Conservation (phyloP, 2,113 vertebrate genomes). For the Halichoeres trimaculatus region DNA sequence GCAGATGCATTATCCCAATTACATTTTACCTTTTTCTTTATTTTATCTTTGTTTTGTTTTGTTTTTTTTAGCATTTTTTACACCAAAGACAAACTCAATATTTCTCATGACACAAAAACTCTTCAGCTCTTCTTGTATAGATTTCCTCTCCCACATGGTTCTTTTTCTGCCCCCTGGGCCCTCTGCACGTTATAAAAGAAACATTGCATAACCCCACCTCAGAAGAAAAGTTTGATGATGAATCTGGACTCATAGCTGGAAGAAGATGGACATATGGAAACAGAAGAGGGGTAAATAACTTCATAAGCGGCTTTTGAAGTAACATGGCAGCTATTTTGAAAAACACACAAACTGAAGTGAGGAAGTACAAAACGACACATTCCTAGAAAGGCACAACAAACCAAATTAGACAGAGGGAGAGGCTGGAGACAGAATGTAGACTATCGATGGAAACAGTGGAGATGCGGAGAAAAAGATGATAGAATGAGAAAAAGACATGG, state of each 20-base stretch:
- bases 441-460: conserved; percentile 1
- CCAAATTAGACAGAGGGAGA: neutral
- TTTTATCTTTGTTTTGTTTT: too few relatives aligned
- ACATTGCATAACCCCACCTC: conserved; percentile 65
- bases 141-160: conserved; percentile 52
- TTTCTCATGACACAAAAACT: conserved; percentile 16
- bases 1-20: too few relatives aligned
- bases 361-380: conserved; percentile 1
- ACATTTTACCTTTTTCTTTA: too few relatives aligned
- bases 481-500: conserved; percentile 34
- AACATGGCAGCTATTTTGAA: neutral
- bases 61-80: too few relatives aligned
- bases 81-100: neutral
- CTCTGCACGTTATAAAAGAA: conserved; percentile 63
- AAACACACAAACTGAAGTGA: neutral
- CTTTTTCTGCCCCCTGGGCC: conserved; percentile 39
- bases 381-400: conserved; percentile 2
- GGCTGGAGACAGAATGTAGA: conserved; percentile 8
- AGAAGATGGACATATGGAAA: conserved; percentile 7
- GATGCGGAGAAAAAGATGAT: conserved; percentile 30
- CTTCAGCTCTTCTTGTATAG: conserved; percentile 20
- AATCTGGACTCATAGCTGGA: conserved; percentile 38
- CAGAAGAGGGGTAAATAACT: conserved; percentile 12
- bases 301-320: neutral
- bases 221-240: conserved; percentile 57